These are phyloP conservation scores for Threskiornis aethiopicus DNA, from an alignment of 2,797 vertebrate genomes.

Conservation along the genomic window DNA sequence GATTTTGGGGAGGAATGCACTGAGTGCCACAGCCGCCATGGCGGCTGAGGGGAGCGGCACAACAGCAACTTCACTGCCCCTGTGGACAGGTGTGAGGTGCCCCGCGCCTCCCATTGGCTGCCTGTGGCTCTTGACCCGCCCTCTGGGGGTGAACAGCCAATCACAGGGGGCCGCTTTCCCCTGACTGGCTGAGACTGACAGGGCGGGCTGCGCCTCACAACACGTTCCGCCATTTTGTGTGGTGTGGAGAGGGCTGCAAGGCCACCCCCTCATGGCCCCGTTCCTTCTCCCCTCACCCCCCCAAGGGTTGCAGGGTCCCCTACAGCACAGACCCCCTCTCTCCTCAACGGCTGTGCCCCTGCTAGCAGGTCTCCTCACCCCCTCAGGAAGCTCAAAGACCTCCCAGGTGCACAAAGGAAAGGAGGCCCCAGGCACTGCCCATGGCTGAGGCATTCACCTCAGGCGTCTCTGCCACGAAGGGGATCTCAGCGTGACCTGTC, in stretches of 20 bases:
- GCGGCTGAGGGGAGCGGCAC: rapidly evolving
- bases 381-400: not conserved
- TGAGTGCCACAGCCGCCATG: rapidly evolving
- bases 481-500: not conserved
- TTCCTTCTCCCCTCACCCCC: not conserved
- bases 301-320: too few relatives aligned
- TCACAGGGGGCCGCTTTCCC: not conserved
- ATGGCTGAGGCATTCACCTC: not conserved
- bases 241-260: rapidly evolving
- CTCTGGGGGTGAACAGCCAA: not conserved
- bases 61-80: not conserved
- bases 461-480: not conserved
- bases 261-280: rapidly evolving
- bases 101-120: not conserved
- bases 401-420: not conserved
- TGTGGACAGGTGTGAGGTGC: not conserved
- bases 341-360: too few relatives aligned
- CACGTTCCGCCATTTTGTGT: not conserved
- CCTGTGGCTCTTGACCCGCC: rapidly evolving
- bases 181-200: not conserved
- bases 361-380: not conserved
- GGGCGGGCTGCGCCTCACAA: rapidly evolving
- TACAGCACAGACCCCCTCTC: not conserved
- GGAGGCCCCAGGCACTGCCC: rapidly evolving
- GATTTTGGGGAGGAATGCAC: not conserved